Base-by-base conservation (phyloP, 2,888 invertebrate species). In the Ichneumon xanthorius region DNA sequence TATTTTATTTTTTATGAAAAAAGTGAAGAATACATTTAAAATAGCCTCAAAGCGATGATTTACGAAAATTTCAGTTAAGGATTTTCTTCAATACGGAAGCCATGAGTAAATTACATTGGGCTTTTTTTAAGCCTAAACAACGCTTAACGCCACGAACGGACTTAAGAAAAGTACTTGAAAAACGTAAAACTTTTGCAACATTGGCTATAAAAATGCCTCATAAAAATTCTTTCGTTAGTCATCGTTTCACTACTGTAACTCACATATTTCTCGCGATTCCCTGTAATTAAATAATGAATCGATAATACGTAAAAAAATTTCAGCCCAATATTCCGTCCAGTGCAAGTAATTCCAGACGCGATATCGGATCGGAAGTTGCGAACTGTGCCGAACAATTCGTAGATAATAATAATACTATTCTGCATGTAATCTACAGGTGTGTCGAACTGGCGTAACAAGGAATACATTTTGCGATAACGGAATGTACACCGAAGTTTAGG, bases 381-480 rank as follows among this genome's bases (percentile, higher is more conserved):
- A 55, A 19, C 53, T 55, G 53, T 3, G 19, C 53, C 53, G 53
- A 19, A 55, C 7, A 19, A 19, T 2, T 19, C 53, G 19, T 55
- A 55, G 19, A 55, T 55, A 55, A 55, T 6, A 55, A 55, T 55
- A 55, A 55, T 55, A 19, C n/a, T 55, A 55, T 55, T 55, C 53
- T 9, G 19, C 53, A 7, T 55, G 4, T 55, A 55, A 55, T 55
- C 53, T 6, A 2, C 19, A 55, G 19, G 19, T 55, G 53, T 55
- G 53, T 9, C 53, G 19, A 9, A 19, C 53, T 55, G 19, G 53
- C 53, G 19, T 55, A 55, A 55, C 19, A 19, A 19, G 53, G 53
- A 19, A 55, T 55, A 19, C 53, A 19, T 19, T 55, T 19, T 55
- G 53, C 7, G 19, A 48, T 19, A 55, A 55, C 53, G 19, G 53